phyloP scores from a whole-genome alignment of 2,888 invertebrate genomes.

The Drosophila maculinotata region DNA sequence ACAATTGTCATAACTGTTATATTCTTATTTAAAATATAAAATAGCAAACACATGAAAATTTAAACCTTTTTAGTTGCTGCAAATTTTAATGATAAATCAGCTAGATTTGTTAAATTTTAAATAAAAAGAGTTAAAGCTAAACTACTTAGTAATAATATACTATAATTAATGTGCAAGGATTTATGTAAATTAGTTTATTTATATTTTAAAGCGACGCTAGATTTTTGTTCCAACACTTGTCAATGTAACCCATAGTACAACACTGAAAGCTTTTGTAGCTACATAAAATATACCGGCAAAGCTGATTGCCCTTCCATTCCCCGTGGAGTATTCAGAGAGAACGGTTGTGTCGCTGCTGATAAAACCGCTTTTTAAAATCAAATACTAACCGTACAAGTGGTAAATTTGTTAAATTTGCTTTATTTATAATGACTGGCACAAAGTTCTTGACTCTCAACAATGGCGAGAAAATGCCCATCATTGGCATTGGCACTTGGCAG shows the following conservation, averaged over 20 bases:
- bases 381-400: constrained; percentile 36
- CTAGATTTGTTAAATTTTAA: too few relatives aligned
- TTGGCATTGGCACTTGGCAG: constrained; percentile 93
- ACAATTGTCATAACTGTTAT: background rate
- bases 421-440: constrained; percentile 38
- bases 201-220: background rate
- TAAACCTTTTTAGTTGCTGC: too few relatives aligned
- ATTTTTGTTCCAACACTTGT: background rate
- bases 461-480: constrained; percentile 89
- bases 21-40: too few relatives aligned
- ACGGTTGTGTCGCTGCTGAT: constrained; percentile 19
- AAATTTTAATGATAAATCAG: too few relatives aligned
- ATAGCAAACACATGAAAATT: too few relatives aligned
- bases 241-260: constrained; percentile 6
- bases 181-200: too few relatives aligned
- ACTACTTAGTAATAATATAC: too few relatives aligned
- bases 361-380: background rate
- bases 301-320: constrained; percentile 15
- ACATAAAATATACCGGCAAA: constrained; percentile 6
- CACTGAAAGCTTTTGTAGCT: constrained; percentile 18
- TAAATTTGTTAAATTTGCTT: background rate
- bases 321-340: constrained; percentile 9
- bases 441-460: constrained; percentile 84
- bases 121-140: too few relatives aligned
- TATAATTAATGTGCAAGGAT: too few relatives aligned